Evolutionary conservation across 92 coral and sea anemone species (phyloP), one percentile per base, ranked within the genome.

Genomic region (Anthopleura xanthogrammica): DNA sequence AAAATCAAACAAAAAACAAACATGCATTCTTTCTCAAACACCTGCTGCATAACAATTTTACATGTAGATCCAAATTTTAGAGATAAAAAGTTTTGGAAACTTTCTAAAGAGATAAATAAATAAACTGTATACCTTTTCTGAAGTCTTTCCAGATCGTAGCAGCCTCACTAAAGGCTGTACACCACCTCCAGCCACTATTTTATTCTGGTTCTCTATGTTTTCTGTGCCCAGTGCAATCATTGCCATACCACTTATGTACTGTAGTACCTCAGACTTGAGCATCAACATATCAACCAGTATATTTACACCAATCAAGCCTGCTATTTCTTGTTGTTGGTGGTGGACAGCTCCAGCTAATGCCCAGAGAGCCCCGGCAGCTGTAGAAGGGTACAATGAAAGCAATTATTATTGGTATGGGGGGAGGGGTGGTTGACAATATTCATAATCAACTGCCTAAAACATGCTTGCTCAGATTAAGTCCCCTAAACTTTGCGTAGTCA

Each of bases 351-450:
- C 99, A 9, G 99, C 99, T 66, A 96, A 80, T 12, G 99, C 97
- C 99, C 99, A 96, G 81, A 96, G 81, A 20, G 98, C 98, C 83
- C 94, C 93, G 40, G 99, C 99, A 77, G 98, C 99, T 96, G 80
- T 40, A 48, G 50, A 23, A 72, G 8, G 54, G n/a, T 58, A 19
- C 17, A 20, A 62, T 62, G 7, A 62, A 1, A 62, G 7, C 1
- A 29, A 29, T 29, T 29, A 29, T 29, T 29, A 29, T 29, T 29
- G 36, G 36, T 29, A 29, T 29, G 36, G 36, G 36, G 36, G 36
- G 36, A 0, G 36, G 36, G 36, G 36, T 29, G 36, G 36, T 1
- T 29, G 36, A 0, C 36, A 29, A 29, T 29, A 29, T 29, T 29
- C 36, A 29, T 29, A 29, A 29, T 29, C 36, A 29, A 29, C 36